Percentiles rank a stretch among this genome's conserved stretches.
phyloP scores from a whole-genome alignment of 2,888 invertebrate genomes.

The Drosophila algonquin region DNA sequence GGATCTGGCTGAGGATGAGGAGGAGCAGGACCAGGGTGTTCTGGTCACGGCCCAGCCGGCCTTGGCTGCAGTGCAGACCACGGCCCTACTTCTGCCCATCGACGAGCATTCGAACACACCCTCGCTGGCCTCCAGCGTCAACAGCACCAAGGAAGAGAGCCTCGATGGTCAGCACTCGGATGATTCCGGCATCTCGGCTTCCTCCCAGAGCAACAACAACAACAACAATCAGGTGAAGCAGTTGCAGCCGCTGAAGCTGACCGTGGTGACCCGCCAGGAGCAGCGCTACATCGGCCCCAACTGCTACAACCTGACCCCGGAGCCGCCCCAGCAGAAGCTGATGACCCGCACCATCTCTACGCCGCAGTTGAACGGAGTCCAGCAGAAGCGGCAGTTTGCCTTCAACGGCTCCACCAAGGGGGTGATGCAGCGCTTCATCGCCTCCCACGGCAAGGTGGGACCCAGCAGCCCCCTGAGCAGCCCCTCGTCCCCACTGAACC shows the following conservation, averaged over 20 bases:
- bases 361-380: constrained; percentile 67
- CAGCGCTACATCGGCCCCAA: constrained; percentile 82
- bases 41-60: constrained; percentile 62
- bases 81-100: constrained; percentile 60
- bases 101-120: constrained; percentile 75
- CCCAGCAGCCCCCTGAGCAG: constrained; percentile 41
- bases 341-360: constrained; percentile 82
- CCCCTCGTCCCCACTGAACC: constrained; percentile 11
- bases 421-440: constrained; percentile 93
- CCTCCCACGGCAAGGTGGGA: constrained; percentile 89
- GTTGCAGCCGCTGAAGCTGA: constrained; percentile 51
- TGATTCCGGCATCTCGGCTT: constrained; percentile 84
- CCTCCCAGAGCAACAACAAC: constrained; percentile 76
- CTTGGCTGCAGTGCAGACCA: constrained; percentile 45
- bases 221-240: constrained; percentile 25
- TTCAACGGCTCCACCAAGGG: constrained; percentile 89
- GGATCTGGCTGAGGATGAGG: constrained; percentile 1
- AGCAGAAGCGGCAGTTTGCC: constrained; percentile 85
- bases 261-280: constrained; percentile 63
- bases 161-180: constrained; percentile 82
- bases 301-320: constrained; percentile 81
- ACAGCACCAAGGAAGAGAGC: constrained; percentile 80
- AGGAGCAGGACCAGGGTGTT: constrained; percentile 45
- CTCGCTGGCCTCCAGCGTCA: constrained; percentile 80
- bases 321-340: constrained; percentile 83